Conservation (phyloP, 2,113 vertebrate species). For the Phaethornis superciliosus region DNA sequence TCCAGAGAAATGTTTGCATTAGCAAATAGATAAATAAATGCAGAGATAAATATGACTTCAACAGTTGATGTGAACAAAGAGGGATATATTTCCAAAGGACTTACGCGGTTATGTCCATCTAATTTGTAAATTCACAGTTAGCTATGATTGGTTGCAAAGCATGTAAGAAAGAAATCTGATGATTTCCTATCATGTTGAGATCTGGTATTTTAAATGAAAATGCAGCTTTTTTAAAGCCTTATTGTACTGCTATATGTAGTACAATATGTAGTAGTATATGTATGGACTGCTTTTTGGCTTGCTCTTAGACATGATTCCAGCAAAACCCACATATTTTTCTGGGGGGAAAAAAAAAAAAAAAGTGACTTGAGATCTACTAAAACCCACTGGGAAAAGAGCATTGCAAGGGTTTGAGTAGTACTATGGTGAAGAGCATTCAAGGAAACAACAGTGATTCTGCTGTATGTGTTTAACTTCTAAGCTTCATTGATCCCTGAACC, state of each 20-base stretch:
- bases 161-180: not conserved
- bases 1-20: slow-evolving; percentile 6
- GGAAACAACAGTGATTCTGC: not conserved
- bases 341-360: not conserved
- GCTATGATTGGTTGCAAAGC: not conserved
- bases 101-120: not conserved
- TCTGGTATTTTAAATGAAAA: not conserved
- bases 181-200: not conserved
- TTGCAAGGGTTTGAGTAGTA: not conserved
- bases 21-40: not conserved
- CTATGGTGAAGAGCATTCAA: not conserved
- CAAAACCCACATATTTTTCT: not conserved
- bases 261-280: too few relatives aligned
- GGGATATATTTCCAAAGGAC: not conserved
- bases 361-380: not conserved
- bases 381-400: not conserved
- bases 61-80: not conserved
- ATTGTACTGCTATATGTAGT: not conserved
- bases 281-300: not conserved
- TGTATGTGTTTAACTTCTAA: not conserved
- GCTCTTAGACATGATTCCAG: not conserved
- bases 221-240: not conserved
- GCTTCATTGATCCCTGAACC: not conserved
- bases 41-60: not conserved
- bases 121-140: not conserved